Evolutionary conservation across 2,113 vertebrate genomes (phyloP), one percentile per base, ranked within the genome.

Genomic region (Circaetus cinerascens): DNA sequence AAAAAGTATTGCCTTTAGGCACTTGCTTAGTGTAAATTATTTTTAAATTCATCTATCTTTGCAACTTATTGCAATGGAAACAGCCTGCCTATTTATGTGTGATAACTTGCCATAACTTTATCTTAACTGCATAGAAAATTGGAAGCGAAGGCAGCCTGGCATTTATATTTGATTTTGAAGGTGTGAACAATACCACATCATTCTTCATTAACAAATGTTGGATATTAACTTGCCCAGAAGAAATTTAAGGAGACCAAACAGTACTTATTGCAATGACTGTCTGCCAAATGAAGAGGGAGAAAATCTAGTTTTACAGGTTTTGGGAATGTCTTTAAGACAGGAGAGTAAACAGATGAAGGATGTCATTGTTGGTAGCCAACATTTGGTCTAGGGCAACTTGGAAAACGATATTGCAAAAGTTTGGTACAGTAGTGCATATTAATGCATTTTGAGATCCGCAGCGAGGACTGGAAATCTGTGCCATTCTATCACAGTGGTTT

Each of bases 391-490:
- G 3, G 7, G 45, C 36, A 93, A 20, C 64, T 34, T 26, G 29
- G 60, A 50, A 46, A 60, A 40, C 17, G n/a, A 32, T 10, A 7
- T 8, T 14, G 45, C 7, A 17, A 13, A 32, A 13, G 29, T 26
- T 53, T 57, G 41, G n/a, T 60, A 3, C 0, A 16, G 25, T 1
- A 10, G 41, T 30, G 32, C 7, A 2, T 12, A 3, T 20, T 34
- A 29, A 10, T 18, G 26, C 40, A 7, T 38, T 60, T 30, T 53
- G 63, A 57, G 84, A 53, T 43, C n/a, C 20, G 27, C 36, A 2
- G 4, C 5, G 40, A 36, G 40, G 9, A 14, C 36, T 32, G 51
- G 13, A 36, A 17, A 10, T 10, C 30, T 13, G 9, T 7, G 32
- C 60, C 6, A 2, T 32, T 72, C 18, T 62, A 5, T 27, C 32